These are phyloP conservation scores for Archegozetes longisetosus DNA, from an alignment of 1,140 invertebrate species.

Conservation along the genomic window DNA sequence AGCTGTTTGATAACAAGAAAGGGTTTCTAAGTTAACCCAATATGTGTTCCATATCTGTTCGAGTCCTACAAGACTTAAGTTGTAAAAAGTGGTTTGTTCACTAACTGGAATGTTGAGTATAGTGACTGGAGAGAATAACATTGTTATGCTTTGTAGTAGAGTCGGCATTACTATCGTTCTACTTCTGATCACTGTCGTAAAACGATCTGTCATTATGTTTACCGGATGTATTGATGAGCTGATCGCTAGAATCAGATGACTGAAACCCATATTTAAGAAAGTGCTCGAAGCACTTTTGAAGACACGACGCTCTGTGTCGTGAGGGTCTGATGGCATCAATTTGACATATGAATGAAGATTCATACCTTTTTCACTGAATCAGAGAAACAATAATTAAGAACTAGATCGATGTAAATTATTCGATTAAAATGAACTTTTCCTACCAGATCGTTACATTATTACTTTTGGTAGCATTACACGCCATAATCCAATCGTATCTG, in stretches of 20 bases:
- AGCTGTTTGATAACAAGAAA: slow-evolving; percentile 4
- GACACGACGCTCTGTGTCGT: slow-evolving; percentile 4
- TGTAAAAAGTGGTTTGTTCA: slow-evolving; percentile 13
- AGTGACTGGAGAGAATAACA: neutral
- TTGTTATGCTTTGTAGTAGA: neutral
- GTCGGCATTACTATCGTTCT: slow-evolving; percentile 7
- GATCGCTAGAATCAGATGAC: slow-evolving; percentile 2
- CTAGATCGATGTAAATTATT: neutral
- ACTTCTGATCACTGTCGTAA: neutral
- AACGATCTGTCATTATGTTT: slow-evolving; percentile 6
- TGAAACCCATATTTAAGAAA: neutral
- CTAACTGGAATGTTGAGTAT: slow-evolving; percentile 11
- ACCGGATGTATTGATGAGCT: neutral
- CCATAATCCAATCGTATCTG: slow-evolving; percentile 10
- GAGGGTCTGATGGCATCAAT: slow-evolving; percentile 1
- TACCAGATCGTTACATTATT: neutral
- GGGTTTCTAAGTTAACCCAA: slow-evolving; percentile 4
- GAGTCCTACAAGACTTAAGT: slow-evolving; percentile 8
- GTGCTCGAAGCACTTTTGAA: neutral
- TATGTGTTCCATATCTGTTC: slow-evolving; percentile 15
- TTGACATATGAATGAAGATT: neutral
- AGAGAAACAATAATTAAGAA: neutral
- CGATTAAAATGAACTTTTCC: neutral
- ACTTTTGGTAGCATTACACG: slow-evolving; percentile 3
- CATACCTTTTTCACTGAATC: neutral